phyloP scores from a whole-genome alignment of 2,888 invertebrate species.

The Drosophila imparisetae region DNA sequence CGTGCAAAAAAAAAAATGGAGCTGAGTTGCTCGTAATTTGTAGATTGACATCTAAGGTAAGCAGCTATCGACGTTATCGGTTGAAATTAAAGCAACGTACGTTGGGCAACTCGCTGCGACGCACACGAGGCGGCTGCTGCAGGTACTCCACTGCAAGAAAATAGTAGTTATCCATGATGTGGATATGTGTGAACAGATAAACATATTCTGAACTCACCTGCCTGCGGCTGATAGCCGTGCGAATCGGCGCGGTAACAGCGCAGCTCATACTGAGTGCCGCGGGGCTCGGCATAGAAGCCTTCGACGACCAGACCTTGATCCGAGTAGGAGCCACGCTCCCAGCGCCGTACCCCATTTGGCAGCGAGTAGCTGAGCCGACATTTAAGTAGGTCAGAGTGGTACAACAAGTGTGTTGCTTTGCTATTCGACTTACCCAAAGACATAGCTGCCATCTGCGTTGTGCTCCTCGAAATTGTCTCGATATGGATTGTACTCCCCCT shows the following conservation, averaged over 20 bases:
- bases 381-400: not conserved
- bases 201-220: constrained; percentile 40
- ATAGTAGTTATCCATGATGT: not conserved
- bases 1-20: constrained; percentile 47
- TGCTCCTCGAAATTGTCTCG: constrained; percentile 71
- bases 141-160: constrained; percentile 64
- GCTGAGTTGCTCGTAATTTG: not conserved
- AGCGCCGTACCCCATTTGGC: constrained; percentile 74
- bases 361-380: constrained; percentile 57
- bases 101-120: constrained; percentile 59
- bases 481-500: constrained; percentile 61
- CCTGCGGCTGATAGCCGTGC: constrained; percentile 58
- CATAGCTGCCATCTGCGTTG: constrained; percentile 68
- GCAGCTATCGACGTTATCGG: constrained; percentile 17
- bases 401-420: not conserved
- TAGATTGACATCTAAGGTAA: not conserved
- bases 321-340: constrained; percentile 61
- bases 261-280: constrained; percentile 56
- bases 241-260: constrained; percentile 73
- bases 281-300: constrained; percentile 71
- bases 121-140: constrained; percentile 58
- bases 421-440: constrained; percentile 61
- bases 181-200: not conserved
- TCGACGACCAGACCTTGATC: constrained; percentile 59
- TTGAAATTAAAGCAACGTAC: constrained; percentile 42